Percentiles rank a stretch among this genome's conserved stretches.
These are phyloP conservation scores for Drosophila setifemur DNA, from an alignment of 1,140 invertebrate species.

Conservation along the genomic window DNA sequence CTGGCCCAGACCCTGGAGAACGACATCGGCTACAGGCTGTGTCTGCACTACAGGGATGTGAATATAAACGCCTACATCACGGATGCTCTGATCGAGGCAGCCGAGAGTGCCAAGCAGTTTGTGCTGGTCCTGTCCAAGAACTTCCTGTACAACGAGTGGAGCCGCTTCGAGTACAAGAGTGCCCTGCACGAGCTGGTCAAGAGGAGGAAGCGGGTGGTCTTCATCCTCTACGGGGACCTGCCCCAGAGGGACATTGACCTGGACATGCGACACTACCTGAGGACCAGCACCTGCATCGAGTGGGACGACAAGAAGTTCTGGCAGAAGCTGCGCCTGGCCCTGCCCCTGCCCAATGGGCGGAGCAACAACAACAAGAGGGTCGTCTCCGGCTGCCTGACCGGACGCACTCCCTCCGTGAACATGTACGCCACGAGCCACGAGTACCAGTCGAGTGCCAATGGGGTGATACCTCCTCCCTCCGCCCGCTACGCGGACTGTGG, in stretches of 20 bases:
- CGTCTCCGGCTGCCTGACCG: conserved; percentile 46
- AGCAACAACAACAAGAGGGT: conserved; percentile 61
- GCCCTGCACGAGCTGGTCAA: conserved; percentile 95
- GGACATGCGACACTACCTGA: conserved; percentile 93
- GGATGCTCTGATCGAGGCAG: conserved; percentile 94
- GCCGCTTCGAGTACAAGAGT: conserved; percentile 95
- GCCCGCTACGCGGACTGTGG: conserved; percentile 67
- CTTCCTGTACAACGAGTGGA: conserved; percentile 97
- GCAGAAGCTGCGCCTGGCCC: conserved; percentile 95
- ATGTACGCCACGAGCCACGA: conserved; percentile 85
- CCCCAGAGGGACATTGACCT: conserved; percentile 93
- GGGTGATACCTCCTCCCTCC: conserved; percentile 18
- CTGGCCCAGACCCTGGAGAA: conserved; percentile 91
- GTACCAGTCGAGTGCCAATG: conserved; percentile 54
- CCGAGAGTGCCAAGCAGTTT: conserved; percentile 93
- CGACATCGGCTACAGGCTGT: conserved; percentile 90
- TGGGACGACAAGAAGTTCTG: conserved; percentile 97
- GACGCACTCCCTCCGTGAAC: conserved; percentile 82
- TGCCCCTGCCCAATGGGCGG: conserved; percentile 86
- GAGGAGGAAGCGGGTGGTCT: conserved; percentile 90
- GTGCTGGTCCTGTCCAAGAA: conserved; percentile 95
- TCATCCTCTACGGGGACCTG: conserved; percentile 92
- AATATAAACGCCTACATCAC: conserved; percentile 92
- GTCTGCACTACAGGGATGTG: conserved; percentile 93
- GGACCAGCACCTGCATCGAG: conserved; percentile 94